Base-by-base conservation (phyloP, 2,113 vertebrate genomes). In the Notarius lentiginosus region DNA sequence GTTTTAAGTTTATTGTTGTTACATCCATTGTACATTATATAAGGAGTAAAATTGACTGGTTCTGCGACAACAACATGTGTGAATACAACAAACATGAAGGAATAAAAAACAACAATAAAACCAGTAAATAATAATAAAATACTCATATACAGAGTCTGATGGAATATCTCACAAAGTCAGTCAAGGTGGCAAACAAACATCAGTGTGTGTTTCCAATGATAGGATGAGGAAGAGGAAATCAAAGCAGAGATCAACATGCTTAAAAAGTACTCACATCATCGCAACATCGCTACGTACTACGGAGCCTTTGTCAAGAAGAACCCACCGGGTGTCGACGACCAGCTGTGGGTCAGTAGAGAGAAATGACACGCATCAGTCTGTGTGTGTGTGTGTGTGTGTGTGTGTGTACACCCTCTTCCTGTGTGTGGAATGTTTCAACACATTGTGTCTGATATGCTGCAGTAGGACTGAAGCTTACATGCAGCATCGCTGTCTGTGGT, bases 191-290 rank as follows among this genome's bases (percentile, higher is more conserved):
- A 79, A 77, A 51, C 0, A 5, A 2, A n/a, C 66, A 24, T 82
- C 51, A 73, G 30, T 84, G 84, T 88, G 76, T 93, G 82, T 91
- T 66, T 80, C 89, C 76, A 91, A 60, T 88, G 55, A 70, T 86
- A 99, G 98, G 98, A 99, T 95, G 98, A 99, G 95, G 98, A 99
- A 91, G 98, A 99, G 94, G 98, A 99, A 94, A 99, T 99, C 95
- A 99, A 99, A 93, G 97, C 98, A 24, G 98, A 99, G 94, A 99
- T 99, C 93, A 99, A 99, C 93, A 99, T 99, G 98, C 92, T 99
- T 84, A 99, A 99, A 92, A 99, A 99, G 91, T 99, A 99, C 92
- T 99, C 97, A 87, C 98, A 99, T 94, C 98, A 99, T 92, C 95
- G 98, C 89, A 99, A 99, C 91, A 96, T 96, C 5, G 95, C 95